phyloP scores from a whole-genome alignment of 2,888 invertebrate species.

The Toxonevra muliebris region DNA sequence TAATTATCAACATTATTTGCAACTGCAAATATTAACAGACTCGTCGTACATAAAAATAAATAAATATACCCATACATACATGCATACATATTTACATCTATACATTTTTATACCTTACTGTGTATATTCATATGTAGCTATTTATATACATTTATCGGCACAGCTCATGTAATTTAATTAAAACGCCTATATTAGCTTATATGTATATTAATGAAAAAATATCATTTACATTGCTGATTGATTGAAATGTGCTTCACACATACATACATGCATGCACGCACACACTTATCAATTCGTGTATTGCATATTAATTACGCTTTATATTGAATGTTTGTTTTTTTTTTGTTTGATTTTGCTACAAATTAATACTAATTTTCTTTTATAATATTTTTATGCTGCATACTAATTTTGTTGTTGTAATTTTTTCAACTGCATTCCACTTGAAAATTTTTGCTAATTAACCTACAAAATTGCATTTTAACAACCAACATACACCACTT shows the following conservation, averaged over 20 bases:
- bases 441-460: neutral
- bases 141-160: neutral
- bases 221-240: constrained; percentile 32
- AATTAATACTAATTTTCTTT: neutral
- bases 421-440: too few relatives aligned
- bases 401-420: too few relatives aligned
- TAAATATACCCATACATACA: neutral
- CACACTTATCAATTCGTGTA: constrained; percentile 26
- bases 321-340: constrained; percentile 32
- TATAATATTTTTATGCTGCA: neutral
- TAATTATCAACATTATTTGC: constrained; percentile 42
- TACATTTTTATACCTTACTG: neutral
- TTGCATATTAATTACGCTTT: constrained; percentile 42
- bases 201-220: constrained; percentile 24
- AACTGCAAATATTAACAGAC: neutral
- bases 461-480: too few relatives aligned
- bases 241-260: constrained; percentile 23
- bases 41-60: neutral
- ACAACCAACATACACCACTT: too few relatives aligned
- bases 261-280: neutral
- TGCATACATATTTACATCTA: neutral
- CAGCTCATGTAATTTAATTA: constrained; percentile 46
- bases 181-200: constrained; percentile 42
- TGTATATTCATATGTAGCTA: constrained; percentile 1
- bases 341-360: constrained; percentile 8